Evolutionary conservation across 2,113 vertebrate genomes (phyloP).

Genomic region (Elgaria multicarinata): DNA sequence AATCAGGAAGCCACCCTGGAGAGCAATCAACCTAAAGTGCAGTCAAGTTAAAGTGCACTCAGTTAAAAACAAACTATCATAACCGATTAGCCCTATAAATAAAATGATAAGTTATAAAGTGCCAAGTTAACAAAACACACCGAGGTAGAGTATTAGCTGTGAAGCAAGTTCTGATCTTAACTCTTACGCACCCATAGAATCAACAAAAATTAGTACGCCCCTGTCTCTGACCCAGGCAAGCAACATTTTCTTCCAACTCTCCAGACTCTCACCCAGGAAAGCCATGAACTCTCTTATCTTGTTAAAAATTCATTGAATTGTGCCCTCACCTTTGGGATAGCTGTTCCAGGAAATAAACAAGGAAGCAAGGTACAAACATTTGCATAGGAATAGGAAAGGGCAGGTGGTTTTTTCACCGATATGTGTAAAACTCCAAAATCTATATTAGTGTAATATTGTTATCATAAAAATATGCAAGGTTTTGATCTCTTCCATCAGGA

Average conservation of each 20-base stretch:
- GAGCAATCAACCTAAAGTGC: background rate
- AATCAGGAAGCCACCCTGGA: background rate
- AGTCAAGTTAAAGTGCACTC: background rate
- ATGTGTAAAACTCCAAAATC: no score
- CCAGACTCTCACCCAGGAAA: background rate
- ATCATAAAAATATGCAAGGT: no score
- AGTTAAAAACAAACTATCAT: background rate
- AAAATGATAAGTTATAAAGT: background rate
- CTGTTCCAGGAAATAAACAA: background rate
- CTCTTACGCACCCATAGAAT: background rate
- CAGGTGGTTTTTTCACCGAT: no score
- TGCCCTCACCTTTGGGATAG: background rate
- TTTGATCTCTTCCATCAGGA: no score
- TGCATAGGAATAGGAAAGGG: background rate
- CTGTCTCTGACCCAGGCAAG: background rate
- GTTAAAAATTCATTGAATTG: background rate
- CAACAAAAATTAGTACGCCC: no score
- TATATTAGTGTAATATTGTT: no score
- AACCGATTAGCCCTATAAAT: background rate
- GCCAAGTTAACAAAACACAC: background rate
- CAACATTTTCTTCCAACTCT: background rate
- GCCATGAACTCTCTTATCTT: background rate
- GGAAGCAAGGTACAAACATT: background rate
- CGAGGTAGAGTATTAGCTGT: background rate
- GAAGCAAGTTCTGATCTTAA: background rate